These are phyloP conservation scores for Lagria hirta DNA, from an alignment of 2,888 invertebrate genomes.

Conservation along the genomic window DNA sequence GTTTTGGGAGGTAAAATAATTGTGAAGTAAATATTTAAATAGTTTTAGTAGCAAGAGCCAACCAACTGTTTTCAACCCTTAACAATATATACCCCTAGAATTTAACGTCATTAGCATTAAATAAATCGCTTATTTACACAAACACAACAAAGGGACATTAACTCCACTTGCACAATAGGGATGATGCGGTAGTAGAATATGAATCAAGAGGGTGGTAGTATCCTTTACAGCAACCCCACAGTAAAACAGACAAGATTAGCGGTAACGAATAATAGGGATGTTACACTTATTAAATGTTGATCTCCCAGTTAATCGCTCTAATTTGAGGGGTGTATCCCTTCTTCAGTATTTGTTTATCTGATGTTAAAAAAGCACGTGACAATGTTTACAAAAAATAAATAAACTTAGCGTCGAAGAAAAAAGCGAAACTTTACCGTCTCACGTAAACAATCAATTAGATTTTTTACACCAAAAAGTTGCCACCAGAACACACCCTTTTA, in stretches of 20 bases:
- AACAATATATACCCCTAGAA: too few species aligned
- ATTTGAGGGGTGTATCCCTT: constrained; percentile 49
- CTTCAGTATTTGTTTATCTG: too few species aligned
- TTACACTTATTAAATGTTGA: constrained; percentile 54
- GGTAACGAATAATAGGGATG: constrained; percentile 52
- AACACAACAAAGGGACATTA: constrained; percentile 41
- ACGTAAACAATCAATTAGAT: constrained; percentile 19
- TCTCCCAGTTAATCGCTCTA: constrained; percentile 52
- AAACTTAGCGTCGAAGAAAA: constrained; percentile 1
- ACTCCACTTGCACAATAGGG: constrained; percentile 42
- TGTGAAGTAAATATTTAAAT: too few species aligned
- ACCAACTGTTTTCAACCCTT: too few species aligned
- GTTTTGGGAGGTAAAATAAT: too few species aligned
- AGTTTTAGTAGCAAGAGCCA: too few species aligned
- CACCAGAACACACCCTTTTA: constrained; percentile 39
- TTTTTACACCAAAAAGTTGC: constrained; percentile 27
- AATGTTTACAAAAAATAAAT: background rate
- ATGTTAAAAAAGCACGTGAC: constrained; percentile 1
- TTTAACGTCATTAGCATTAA: constrained; percentile 47
- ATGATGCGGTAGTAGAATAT: constrained; percentile 36
- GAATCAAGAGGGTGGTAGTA: constrained; percentile 26
- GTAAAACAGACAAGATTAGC: constrained; percentile 46
- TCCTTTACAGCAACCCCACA: constrained; percentile 25
- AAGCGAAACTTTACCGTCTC: constrained; percentile 5
- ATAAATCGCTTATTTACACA: constrained; percentile 48